A percentile compares a stretch with the other conserved stretches of the same genome.
These are phyloP conservation scores for Strix aluco DNA, from an alignment of 2,113 vertebrate genomes.

Conservation along the genomic window DNA sequence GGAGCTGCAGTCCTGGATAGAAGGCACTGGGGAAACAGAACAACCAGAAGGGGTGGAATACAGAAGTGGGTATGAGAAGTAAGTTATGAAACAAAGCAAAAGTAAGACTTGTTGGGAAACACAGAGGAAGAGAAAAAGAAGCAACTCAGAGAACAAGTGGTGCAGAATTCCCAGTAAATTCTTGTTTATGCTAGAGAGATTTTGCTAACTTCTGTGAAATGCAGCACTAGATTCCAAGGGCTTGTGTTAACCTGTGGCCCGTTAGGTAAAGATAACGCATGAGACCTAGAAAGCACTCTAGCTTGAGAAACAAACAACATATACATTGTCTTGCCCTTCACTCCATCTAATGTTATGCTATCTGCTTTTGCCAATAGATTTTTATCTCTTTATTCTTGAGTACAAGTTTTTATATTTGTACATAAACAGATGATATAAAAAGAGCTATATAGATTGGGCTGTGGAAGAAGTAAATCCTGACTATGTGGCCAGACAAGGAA, in stretches of 20 bases:
- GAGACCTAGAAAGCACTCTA: neutral
- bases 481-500: neutral
- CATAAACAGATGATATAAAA: neutral
- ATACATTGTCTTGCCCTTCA: neutral
- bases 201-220: neutral
- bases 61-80: neutral
- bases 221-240: neutral
- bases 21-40: neutral
- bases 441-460: neutral
- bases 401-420: neutral
- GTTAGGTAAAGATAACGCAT: neutral
- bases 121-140: neutral
- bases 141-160: neutral
- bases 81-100: neutral
- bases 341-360: neutral
- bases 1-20: neutral
- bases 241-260: neutral
- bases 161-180: neutral
- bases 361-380: neutral
- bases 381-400: neutral
- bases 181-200: neutral
- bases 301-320: neutral
- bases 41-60: no score
- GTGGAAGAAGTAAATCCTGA: neutral
- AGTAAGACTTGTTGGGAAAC: neutral